Evolutionary conservation across 2,113 vertebrate species (phyloP).

Genomic region (Asarcornis scutulata): DNA sequence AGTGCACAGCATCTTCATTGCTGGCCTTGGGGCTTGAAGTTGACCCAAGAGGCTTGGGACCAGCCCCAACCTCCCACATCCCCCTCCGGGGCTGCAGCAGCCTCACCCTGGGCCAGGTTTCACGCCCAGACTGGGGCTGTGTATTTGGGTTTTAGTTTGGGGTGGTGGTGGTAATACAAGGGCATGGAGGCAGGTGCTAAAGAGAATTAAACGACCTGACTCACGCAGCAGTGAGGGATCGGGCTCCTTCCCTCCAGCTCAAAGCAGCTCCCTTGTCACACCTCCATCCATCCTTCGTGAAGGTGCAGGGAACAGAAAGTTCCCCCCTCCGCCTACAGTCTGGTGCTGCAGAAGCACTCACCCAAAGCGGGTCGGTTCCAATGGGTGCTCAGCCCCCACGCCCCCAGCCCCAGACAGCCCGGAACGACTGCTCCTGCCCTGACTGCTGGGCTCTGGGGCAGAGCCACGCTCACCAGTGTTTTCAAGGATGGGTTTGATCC

Average conservation of each 20-base stretch:
- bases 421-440: not conserved
- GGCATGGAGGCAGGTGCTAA: accelerated
- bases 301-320: not conserved
- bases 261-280: not conserved
- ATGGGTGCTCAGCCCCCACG: not conserved
- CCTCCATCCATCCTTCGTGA: accelerated
- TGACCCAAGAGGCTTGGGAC: not conserved
- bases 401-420: not conserved
- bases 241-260: not conserved
- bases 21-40: not conserved
- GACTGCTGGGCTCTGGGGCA: not conserved
- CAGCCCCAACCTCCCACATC: not conserved
- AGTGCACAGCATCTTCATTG: not conserved
- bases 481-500: not conserved
- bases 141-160: not conserved
- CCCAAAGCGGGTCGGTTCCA: not conserved
- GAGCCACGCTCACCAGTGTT: accelerated
- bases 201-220: not conserved
- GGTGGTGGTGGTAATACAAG: too few relatives aligned
- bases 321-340: not conserved
- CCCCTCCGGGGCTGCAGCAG: not conserved
- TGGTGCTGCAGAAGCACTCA: accelerated
- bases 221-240: not conserved
- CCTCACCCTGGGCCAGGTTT: not conserved
- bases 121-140: not conserved